Conservation (phyloP, 2,888 invertebrate genomes). For the Netelia inedita region DNA sequence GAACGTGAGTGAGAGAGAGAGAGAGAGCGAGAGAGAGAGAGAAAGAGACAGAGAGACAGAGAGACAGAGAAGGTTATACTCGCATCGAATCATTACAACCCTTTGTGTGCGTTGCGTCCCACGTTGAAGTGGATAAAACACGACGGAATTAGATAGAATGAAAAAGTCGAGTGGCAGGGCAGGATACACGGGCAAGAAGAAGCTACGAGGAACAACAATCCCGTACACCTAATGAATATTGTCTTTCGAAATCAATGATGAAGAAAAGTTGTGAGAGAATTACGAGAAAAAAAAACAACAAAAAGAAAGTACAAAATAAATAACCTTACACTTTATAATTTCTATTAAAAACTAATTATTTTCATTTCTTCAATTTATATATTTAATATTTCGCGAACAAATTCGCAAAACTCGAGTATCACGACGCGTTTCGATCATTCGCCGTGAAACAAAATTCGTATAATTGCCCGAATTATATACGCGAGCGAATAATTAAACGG, state of each 20-base stretch:
- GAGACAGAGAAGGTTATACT: slow-evolving; percentile 23
- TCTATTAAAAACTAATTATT: too few species aligned
- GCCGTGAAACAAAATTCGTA: too few species aligned
- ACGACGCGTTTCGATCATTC: too few species aligned
- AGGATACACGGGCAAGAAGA: slow-evolving; percentile 70
- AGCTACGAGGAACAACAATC: slow-evolving; percentile 54
- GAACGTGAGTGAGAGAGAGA: slow-evolving; percentile 4
- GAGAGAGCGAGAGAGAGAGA: slow-evolving; percentile 2
- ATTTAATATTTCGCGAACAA: too few species aligned
- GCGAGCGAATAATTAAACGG: neutral
- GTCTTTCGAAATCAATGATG: neutral
- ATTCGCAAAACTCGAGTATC: too few species aligned
- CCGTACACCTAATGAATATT: slow-evolving; percentile 18
- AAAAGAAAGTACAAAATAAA: neutral
- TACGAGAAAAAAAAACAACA: neutral
- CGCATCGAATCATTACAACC: slow-evolving; percentile 36
- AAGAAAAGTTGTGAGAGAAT: neutral
- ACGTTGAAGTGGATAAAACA: slow-evolving; percentile 56
- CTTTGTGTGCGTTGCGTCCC: slow-evolving; percentile 15
- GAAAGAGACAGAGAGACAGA: neutral
- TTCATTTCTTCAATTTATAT: too few species aligned
- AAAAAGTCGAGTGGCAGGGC: slow-evolving; percentile 72
- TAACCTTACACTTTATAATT: too few species aligned
- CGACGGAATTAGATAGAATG: slow-evolving; percentile 73
- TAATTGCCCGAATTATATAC: neutral